phyloP scores from a whole-genome alignment of 2,888 invertebrate species.

The Meteorus colon region DNA sequence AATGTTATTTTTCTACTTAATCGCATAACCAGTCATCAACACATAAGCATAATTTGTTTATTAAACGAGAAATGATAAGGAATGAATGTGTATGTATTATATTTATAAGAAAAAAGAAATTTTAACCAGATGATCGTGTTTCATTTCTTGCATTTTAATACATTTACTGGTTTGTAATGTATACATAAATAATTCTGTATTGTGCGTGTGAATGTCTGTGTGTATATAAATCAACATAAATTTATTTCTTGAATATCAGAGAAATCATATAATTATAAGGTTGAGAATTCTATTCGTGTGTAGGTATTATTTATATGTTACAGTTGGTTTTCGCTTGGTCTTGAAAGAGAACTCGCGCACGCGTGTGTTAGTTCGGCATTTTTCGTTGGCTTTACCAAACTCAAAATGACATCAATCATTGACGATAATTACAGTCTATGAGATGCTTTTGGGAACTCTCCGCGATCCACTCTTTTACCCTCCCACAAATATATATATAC shows the following conservation, averaged over 20 bases:
- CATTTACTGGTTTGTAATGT: conserved; percentile 2
- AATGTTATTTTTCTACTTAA: conserved; percentile 4
- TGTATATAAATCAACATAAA: conserved; percentile 13
- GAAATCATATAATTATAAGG: conserved; percentile 27
- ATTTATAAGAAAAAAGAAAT: not conserved
- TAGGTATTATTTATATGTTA: conserved; percentile 6
- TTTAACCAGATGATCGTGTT: conserved; percentile 17
- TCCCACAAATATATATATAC: conserved; percentile 29
- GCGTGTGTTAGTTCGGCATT: conserved; percentile 37
- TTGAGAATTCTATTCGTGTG: conserved; percentile 10
- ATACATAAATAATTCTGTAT: not conserved
- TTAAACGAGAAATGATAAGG: conserved; percentile 9
- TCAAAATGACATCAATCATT: conserved; percentile 52
- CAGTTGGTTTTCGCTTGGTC: conserved; percentile 6
- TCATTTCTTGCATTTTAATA: conserved; percentile 15
- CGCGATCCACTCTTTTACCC: conserved; percentile 17
- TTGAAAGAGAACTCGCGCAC: not conserved
- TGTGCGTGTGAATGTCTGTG: not conserved
- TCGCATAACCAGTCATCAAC: not conserved
- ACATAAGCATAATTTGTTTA: conserved; percentile 24
- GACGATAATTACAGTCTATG: conserved; percentile 50
- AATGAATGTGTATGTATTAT: not conserved
- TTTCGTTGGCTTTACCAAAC: conserved; percentile 40
- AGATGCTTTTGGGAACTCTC: conserved; percentile 38
- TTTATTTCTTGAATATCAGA: conserved; percentile 24